Evolutionary conservation across 2,888 invertebrate species (phyloP).

Genomic region (Nemotelus nigrinus): DNA sequence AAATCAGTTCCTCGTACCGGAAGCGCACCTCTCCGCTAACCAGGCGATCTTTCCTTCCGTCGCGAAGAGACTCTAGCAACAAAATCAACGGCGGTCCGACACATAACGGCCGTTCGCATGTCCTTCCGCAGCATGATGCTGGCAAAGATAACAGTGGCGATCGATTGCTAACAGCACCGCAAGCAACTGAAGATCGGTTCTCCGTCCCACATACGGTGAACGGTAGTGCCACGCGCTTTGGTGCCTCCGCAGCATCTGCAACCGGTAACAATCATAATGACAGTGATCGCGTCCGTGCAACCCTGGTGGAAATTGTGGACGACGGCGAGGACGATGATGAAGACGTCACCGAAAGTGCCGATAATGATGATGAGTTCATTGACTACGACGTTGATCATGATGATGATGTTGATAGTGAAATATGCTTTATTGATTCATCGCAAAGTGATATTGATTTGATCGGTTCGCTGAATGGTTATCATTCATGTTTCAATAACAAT

Average conservation of each 20-base stretch:
- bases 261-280: constrained; percentile 33
- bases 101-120: constrained; percentile 24
- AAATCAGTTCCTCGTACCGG: constrained; percentile 44
- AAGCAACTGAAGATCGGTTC: background rate
- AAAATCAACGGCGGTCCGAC: constrained; percentile 33
- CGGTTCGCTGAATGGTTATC: constrained; percentile 37
- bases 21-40: constrained; percentile 54
- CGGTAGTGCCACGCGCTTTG: background rate
- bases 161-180: constrained; percentile 38
- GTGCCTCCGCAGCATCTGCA: background rate
- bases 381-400: constrained; percentile 33
- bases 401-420: constrained; percentile 49
- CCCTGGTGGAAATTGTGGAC: constrained; percentile 40
- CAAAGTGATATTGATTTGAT: constrained; percentile 50
- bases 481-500: background rate
- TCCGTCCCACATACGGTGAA: too few relatives aligned
- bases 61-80: constrained; percentile 37
- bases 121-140: constrained; percentile 40
- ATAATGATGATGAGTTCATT: constrained; percentile 34
- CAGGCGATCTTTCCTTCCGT: constrained; percentile 45
- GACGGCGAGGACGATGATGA: constrained; percentile 34
- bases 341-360: constrained; percentile 24
- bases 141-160: constrained; percentile 48
- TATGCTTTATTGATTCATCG: constrained; percentile 51
- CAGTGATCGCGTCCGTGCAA: constrained; percentile 42